These are phyloP conservation scores for Lucilia cuprina DNA, from an alignment of 1,140 invertebrate genomes.

Conservation along the genomic window DNA sequence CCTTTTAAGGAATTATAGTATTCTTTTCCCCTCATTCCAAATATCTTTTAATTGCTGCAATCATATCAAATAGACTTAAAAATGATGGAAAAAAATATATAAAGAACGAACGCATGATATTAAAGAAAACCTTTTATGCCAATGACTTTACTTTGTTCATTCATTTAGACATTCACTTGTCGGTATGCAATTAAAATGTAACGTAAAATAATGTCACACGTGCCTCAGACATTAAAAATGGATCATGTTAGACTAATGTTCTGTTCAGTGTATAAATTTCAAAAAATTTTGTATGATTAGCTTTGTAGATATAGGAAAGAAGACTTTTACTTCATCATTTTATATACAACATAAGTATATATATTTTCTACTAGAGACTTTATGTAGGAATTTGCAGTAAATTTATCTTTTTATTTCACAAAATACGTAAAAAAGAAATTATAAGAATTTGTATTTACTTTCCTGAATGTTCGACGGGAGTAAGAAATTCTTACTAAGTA, in stretches of 20 bases:
- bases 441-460: background rate
- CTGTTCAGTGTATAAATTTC: background rate
- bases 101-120: too few species aligned
- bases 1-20: constrained; percentile 16
- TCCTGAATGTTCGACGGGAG: too few species aligned
- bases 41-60: constrained; percentile 12
- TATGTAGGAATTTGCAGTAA: background rate
- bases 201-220: constrained; percentile 30
- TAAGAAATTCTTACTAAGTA: background rate
- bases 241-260: background rate
- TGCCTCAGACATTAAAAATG: constrained; percentile 28
- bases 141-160: background rate
- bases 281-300: background rate
- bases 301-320: background rate
- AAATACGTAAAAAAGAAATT: background rate
- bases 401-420: background rate
- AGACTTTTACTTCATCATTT: background rate
- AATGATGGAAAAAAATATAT: too few species aligned
- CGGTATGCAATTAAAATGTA: constrained; percentile 14
- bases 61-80: background rate
- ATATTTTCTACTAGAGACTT: background rate
- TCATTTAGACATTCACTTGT: background rate
- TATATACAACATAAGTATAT: too few species aligned
- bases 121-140: background rate
- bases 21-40: background rate